Percentiles rank a stretch among this genome's conserved stretches.
Evolutionary conservation across 2,113 vertebrate genomes (phyloP).

Genomic region (Archocentrus centrarchus): DNA sequence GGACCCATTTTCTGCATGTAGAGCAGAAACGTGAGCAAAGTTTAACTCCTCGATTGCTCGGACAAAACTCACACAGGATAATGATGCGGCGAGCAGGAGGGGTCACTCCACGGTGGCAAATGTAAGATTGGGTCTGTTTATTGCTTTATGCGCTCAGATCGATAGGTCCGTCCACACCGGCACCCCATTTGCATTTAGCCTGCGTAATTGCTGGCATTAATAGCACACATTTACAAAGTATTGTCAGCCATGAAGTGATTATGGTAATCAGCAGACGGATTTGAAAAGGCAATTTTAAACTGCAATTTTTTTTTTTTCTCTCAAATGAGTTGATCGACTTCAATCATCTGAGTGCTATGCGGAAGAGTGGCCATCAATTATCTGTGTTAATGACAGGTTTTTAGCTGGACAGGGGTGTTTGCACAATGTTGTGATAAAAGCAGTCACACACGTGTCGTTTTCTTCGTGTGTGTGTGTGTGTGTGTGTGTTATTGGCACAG

Average conservation of each 20-base stretch:
- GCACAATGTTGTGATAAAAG: constrained; percentile 31
- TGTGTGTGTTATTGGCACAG: constrained; percentile 28
- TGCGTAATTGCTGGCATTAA: constrained; percentile 78
- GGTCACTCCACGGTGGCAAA: constrained; percentile 7
- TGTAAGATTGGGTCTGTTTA: constrained; percentile 35
- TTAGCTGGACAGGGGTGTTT: constrained; percentile 39
- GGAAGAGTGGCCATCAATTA: constrained; percentile 57
- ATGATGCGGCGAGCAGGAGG: constrained; percentile 16
- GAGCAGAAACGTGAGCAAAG: constrained; percentile 21
- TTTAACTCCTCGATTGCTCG: constrained; percentile 36
- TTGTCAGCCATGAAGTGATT: constrained; percentile 77
- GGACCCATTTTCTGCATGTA: constrained; percentile 25
- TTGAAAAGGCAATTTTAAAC: constrained; percentile 70
- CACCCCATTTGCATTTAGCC: constrained; percentile 73
- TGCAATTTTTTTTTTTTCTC: constrained; percentile 8
- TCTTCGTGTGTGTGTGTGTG: constrained; percentile 45
- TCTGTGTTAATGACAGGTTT: constrained; percentile 63
- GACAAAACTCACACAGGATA: constrained; percentile 23
- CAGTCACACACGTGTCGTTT: constrained; percentile 4
- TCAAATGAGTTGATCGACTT: constrained; percentile 67
- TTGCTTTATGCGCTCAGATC: constrained; percentile 50
- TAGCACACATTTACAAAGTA: constrained; percentile 73
- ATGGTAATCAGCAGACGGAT: constrained; percentile 73
- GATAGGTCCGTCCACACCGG: constrained; percentile 30
- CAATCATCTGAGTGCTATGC: constrained; percentile 48